Percentiles rank a stretch among this genome's conserved stretches.
These are phyloP conservation scores for Dinomys branickii DNA, from an alignment of 2,113 vertebrate genomes.

Conservation along the genomic window DNA sequence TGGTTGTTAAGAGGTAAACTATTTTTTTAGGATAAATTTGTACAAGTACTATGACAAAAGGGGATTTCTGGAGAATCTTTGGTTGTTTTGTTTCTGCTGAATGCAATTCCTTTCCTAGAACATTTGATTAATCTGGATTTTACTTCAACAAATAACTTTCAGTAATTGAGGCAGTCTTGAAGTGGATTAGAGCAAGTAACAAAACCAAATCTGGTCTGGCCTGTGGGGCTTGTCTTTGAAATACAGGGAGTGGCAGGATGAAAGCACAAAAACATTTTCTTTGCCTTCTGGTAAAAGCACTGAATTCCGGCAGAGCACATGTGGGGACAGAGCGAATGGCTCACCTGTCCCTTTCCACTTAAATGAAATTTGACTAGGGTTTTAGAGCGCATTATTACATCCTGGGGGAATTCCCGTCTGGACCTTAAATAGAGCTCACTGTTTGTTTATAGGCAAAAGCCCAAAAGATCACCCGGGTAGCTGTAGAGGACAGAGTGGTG, in stretches of 20 bases:
- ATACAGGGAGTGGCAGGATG: not conserved
- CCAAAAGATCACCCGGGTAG: conserved; percentile 22
- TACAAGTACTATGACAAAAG: not conserved
- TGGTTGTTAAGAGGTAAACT: not conserved
- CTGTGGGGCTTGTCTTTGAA: not conserved
- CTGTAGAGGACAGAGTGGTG: not conserved
- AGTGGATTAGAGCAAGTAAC: not conserved
- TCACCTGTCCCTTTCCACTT: not conserved
- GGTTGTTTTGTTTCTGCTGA: not conserved
- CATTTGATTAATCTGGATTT: conserved; percentile 42
- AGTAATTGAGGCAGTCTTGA: not conserved
- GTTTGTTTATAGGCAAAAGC: conserved; percentile 73
- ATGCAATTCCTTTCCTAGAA: not conserved
- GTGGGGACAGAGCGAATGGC: not conserved
- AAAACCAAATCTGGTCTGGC: not conserved
- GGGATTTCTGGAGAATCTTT: not conserved
- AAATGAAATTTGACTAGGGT: conserved; percentile 61
- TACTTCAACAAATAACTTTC: not conserved
- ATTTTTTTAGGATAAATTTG: conserved; percentile 26
- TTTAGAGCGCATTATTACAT: not conserved
- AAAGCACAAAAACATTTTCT: not conserved
- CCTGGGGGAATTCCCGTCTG: conserved; percentile 59
- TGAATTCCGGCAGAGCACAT: not conserved
- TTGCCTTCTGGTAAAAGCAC: conserved; percentile 17
- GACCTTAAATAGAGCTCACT: conserved; percentile 31